These are phyloP conservation scores for Pteruthius melanotis DNA, from an alignment of 2,113 vertebrate genomes.

Conservation along the genomic window DNA sequence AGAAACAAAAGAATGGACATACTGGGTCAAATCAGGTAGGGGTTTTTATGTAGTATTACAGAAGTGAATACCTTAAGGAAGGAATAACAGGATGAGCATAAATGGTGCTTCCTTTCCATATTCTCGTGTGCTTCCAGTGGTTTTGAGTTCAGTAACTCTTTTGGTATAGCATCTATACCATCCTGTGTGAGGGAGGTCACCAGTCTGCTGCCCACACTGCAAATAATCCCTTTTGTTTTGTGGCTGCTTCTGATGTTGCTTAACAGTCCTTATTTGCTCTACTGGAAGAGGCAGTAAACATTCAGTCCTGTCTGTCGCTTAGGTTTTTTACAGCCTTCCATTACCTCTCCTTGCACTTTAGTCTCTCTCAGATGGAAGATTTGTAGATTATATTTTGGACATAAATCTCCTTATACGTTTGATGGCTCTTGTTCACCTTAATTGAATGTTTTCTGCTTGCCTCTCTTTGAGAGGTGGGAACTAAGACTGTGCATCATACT, in stretches of 20 bases:
- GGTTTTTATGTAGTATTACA: neutral
- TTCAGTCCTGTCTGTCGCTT: neutral
- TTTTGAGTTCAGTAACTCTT: neutral
- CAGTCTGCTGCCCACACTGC: neutral
- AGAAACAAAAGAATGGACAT: neutral
- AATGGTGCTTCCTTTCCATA: neutral
- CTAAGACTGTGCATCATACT: neutral
- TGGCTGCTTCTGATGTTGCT: neutral
- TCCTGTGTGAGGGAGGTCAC: neutral
- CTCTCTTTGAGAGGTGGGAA: neutral
- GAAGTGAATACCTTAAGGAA: neutral
- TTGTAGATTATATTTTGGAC: neutral
- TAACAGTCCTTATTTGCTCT: neutral
- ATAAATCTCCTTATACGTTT: neutral
- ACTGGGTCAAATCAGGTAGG: neutral
- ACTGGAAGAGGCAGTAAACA: neutral
- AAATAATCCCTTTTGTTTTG: neutral
- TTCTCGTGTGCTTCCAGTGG: neutral
- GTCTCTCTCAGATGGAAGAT: neutral
- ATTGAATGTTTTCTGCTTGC: neutral
- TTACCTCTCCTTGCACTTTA: neutral
- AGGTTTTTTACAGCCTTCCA: neutral
- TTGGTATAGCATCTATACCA: neutral
- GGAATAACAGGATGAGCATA: neutral
- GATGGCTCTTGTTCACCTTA: neutral